Conservation (phyloP, 1,140 invertebrate genomes). For the Brachionus rotundiformis region DNA sequence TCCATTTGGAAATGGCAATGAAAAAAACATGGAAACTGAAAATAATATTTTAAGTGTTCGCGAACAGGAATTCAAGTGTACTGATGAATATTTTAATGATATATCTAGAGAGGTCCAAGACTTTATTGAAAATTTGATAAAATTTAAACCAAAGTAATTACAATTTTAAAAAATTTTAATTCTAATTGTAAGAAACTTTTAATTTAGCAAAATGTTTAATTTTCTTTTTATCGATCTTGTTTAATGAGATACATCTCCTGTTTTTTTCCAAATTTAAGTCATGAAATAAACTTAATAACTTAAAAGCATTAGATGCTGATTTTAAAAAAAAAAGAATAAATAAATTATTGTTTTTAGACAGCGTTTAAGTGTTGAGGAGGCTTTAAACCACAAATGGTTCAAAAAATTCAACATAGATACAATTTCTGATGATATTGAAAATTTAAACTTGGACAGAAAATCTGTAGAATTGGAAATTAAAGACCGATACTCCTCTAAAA, state of each 20-base stretch:
- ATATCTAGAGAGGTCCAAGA: conserved; percentile 83
- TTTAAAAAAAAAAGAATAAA: too few relatives aligned
- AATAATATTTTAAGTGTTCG: conserved; percentile 62
- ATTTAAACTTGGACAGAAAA: conserved; percentile 35
- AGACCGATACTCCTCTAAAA: conserved; percentile 8
- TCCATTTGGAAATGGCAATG: conserved; percentile 44
- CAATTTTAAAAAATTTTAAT: too few relatives aligned
- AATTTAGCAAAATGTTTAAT: too few relatives aligned
- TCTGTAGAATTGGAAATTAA: background rate
- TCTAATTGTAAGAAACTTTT: too few relatives aligned
- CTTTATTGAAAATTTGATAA: conserved; percentile 79
- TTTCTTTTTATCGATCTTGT: too few relatives aligned
- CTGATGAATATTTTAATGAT: conserved; percentile 82
- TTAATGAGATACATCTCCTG: too few relatives aligned
- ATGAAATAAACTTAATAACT: too few relatives aligned
- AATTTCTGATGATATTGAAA: conserved; percentile 17
- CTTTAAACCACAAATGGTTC: conserved; percentile 41
- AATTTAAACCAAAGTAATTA: conserved; percentile 81
- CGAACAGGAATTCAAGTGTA: conserved; percentile 80
- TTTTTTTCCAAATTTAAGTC: too few relatives aligned
- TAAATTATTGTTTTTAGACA: background rate
- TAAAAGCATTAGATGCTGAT: too few relatives aligned
- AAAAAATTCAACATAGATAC: conserved; percentile 29
- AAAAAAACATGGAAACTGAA: conserved; percentile 35
- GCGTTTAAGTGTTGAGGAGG: conserved; percentile 27